Conservation (phyloP, 2,888 invertebrate genomes). For the Leuctra nigra region DNA sequence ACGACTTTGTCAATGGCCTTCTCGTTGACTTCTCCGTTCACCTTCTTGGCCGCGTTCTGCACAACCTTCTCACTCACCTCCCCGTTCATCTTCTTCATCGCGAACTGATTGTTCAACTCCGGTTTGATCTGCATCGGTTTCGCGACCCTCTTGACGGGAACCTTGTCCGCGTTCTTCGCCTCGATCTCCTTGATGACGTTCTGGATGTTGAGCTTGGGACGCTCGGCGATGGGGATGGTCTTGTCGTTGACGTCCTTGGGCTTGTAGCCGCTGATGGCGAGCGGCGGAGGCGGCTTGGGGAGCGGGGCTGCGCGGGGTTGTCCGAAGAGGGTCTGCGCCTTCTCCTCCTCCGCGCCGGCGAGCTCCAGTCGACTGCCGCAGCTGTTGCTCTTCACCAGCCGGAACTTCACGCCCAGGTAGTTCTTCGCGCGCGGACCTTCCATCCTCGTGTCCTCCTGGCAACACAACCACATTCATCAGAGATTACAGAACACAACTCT, state of each 20-base stretch:
- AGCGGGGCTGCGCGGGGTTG: background rate
- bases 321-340: background rate
- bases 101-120: background rate
- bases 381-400: conserved; percentile 77
- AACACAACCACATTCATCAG: too few relatives aligned
- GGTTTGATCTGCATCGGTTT: background rate
- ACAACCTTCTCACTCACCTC: background rate
- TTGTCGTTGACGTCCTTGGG: background rate
- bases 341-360: conserved; percentile 54
- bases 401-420: conserved; percentile 51
- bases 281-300: too few relatives aligned
- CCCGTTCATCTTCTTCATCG: background rate
- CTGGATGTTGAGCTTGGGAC: conserved; percentile 11
- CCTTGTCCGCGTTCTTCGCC: background rate
- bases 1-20: too few relatives aligned
- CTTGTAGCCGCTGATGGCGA: too few relatives aligned
- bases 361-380: conserved; percentile 77
- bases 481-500: too few relatives aligned
- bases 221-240: background rate
- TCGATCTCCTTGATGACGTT: conserved; percentile 12
- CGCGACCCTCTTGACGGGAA: background rate
- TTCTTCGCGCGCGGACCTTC: background rate
- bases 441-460: conserved; percentile 36
- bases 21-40: too few relatives aligned
- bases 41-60: background rate